Evolutionary conservation across 2,113 vertebrate species (phyloP).

Genomic region (Microtus oregoni): DNA sequence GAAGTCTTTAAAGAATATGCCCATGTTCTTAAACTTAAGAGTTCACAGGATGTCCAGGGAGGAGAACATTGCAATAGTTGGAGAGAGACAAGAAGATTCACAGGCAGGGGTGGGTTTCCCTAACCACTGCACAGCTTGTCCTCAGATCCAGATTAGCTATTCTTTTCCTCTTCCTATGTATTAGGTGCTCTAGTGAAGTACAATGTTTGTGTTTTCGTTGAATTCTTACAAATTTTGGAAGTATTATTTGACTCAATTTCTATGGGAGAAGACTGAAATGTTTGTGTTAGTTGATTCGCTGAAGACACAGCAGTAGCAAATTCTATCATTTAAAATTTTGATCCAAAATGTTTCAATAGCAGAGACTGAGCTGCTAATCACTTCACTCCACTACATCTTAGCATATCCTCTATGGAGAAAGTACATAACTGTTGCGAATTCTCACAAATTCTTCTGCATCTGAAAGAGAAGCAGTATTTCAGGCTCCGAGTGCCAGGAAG

Average conservation of each 20-base stretch:
- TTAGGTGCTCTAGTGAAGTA: neutral
- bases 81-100: neutral
- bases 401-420: neutral
- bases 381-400: slow-evolving; percentile 1
- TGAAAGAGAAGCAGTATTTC: slow-evolving; percentile 29
- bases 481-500: neutral
- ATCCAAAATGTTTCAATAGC: slow-evolving; percentile 7
- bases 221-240: neutral
- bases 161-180: neutral
- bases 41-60: slow-evolving; percentile 13
- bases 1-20: slow-evolving; percentile 20
- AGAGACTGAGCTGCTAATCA: neutral
- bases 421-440: neutral
- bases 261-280: slow-evolving; percentile 31
- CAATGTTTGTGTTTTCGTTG: neutral
- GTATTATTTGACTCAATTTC: slow-evolving; percentile 23
- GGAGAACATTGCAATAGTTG: neutral
- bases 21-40: neutral
- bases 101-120: neutral
- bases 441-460: slow-evolving; percentile 42
- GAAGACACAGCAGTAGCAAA: slow-evolving; percentile 15
- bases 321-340: slow-evolving; percentile 18
- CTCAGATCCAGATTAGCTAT: neutral
- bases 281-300: neutral
- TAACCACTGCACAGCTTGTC: neutral